Evolutionary conservation across 2,888 invertebrate species (phyloP).

Genomic region (Scrobipalpa atriplicella): DNA sequence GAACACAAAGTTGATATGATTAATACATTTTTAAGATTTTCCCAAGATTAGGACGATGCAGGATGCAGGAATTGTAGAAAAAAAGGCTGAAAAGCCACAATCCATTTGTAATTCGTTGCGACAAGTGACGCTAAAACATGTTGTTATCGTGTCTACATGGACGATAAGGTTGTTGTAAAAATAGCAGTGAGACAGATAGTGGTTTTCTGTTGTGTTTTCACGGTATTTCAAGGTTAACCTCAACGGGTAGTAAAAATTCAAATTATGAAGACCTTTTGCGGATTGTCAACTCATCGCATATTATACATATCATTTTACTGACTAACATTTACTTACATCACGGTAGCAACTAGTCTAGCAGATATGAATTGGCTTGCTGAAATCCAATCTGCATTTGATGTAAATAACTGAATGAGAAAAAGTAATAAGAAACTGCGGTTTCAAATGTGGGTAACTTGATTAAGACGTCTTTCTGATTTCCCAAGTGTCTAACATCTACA

Average conservation of each 20-base stretch:
- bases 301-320: too few relatives aligned
- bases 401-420: not conserved
- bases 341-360: not conserved
- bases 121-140: slow-evolving; percentile 5
- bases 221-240: not conserved
- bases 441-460: slow-evolving; percentile 20
- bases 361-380: not conserved
- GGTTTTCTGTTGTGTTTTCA: slow-evolving; percentile 8
- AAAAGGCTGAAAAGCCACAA: too few relatives aligned
- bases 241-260: too few relatives aligned
- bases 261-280: too few relatives aligned
- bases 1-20: too few relatives aligned
- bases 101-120: not conserved
- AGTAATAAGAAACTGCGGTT: slow-evolving; percentile 11
- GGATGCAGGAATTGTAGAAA: too few relatives aligned
- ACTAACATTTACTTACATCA: too few relatives aligned
- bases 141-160: slow-evolving; percentile 11
- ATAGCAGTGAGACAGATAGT: slow-evolving; percentile 19
- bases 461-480: slow-evolving; percentile 29
- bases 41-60: too few relatives aligned
- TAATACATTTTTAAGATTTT: too few relatives aligned
- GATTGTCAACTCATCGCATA: too few relatives aligned
- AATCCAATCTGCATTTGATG: not conserved
- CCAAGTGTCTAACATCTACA: slow-evolving; percentile 29
- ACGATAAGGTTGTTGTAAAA: slow-evolving; percentile 6